Base-by-base conservation (phyloP, 2,113 vertebrate species). In the Rhinoptilus africanus region DNA sequence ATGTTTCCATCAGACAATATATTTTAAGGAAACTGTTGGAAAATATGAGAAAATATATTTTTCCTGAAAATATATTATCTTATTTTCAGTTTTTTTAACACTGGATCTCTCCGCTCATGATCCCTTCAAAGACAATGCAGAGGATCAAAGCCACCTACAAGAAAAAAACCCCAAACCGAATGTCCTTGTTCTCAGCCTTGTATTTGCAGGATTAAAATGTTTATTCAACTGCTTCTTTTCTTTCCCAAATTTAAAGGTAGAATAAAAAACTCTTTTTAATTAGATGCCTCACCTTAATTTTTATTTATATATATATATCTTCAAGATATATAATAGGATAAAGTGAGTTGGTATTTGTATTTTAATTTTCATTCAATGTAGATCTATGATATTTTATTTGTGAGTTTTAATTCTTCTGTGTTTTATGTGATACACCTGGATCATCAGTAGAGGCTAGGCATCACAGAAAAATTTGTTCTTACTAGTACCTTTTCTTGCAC, bases 281-380 rank as follows among this genome's bases (percentile, higher is more conserved):
- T n/a, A 14, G 12, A 69, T 32, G 47, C n/a, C 23, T 85, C 19
- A 93, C 20, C 39, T 80, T 83, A 64, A 91, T 50, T 32, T 74
- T 63, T 79, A 27, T 59, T 12, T 41, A 39, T 39, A 39, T 59
- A 34, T 26, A 1, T 85, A 9, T 51, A 32, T 24, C 16, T 69
- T 78, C 17, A 72, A n/a, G 37, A 43, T 64, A 60, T 64, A 43
- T 94, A 59, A 59, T 35, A 43, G 12, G 73, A 48, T 54, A 80
- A 34, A 95, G 85, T 27, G 3, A 37, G 12, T 87, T 71, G 10
- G 2, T 73, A 39, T 83, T 94, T 91, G 74, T 75, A 30, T 88
- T 78, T 92, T 91, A 50, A 89, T 92, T 96, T 81, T 78, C 74
- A 53, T 94, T 95, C 57, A 50, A 59, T 76, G 6, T 17, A 2